A percentile compares a stretch with the other conserved stretches of the same genome.
These are phyloP conservation scores for Himalopsyche kuldschensis DNA, from an alignment of 2,888 invertebrate species.

Conservation along the genomic window DNA sequence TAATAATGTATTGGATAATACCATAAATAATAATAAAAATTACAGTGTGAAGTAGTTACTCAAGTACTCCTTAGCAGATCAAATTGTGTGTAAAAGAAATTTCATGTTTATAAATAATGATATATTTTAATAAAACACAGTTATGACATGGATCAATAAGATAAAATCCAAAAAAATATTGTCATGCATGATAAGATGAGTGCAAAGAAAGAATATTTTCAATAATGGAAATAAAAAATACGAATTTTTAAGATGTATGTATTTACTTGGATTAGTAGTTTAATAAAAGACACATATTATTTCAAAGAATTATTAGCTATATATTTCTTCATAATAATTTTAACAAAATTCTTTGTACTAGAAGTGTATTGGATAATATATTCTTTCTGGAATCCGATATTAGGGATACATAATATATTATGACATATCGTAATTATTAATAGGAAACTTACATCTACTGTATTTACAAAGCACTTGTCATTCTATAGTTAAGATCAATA, in stretches of 20 bases:
- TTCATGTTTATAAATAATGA: no score
- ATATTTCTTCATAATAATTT: constrained; percentile 17
- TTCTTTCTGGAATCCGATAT: constrained; percentile 24
- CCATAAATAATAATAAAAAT: constrained; percentile 46
- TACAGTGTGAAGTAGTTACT: constrained; percentile 43
- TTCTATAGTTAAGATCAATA: constrained; percentile 17
- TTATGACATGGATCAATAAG: no score
- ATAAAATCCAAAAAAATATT: no score
- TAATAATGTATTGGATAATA: no score
- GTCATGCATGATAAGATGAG: no score
- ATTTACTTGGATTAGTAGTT: neutral
- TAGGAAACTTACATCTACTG: constrained; percentile 21
- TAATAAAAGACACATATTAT: neutral
- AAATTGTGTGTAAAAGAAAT: no score
- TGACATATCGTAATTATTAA: constrained; percentile 5
- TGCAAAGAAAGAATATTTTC: no score
- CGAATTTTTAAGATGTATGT: neutral
- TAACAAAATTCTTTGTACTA: constrained; percentile 34
- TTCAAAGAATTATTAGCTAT: constrained; percentile 9
- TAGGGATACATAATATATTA: constrained; percentile 19
- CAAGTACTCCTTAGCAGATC: no score
- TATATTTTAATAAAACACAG: no score
- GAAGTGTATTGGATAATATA: constrained; percentile 31
- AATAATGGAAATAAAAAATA: no score
- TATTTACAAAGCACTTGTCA: constrained; percentile 37